Percentiles rank a stretch among this genome's conserved stretches.
These are phyloP conservation scores for Aporophyla lueneburgensis DNA, from an alignment of 2,888 invertebrate species.

Conservation along the genomic window DNA sequence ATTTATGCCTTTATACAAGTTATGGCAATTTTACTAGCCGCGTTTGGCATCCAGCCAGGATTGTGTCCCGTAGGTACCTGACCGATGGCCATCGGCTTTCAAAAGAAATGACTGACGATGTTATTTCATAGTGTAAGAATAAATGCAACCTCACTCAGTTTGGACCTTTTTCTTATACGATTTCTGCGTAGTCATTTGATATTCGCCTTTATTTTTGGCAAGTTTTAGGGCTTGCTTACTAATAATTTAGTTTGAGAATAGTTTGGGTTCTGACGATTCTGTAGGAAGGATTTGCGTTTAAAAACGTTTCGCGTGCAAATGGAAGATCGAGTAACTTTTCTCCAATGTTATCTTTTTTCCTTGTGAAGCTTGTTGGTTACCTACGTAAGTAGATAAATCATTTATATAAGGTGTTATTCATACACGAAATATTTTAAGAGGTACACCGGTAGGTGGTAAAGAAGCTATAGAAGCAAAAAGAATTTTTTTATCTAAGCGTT, in stretches of 20 bases:
- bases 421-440: no score
- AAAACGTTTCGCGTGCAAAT: neutral
- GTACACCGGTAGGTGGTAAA: no score
- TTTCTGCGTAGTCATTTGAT: slow-evolving; percentile 47
- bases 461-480: no score
- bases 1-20: slow-evolving; percentile 26
- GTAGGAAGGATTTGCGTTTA: neutral
- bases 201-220: slow-evolving; percentile 14
- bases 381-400: neutral
- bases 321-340: no score
- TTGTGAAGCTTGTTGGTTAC: neutral
- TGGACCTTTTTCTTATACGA: slow-evolving; percentile 36
- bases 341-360: neutral
- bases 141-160: slow-evolving; percentile 70
- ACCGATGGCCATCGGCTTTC: slow-evolving; percentile 62
- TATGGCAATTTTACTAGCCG: slow-evolving; percentile 44
- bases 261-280: slow-evolving; percentile 3
- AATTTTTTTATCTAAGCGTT: no score
- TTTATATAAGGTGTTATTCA: no score
- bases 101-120: slow-evolving; percentile 74
- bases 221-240: slow-evolving; percentile 22
- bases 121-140: slow-evolving; percentile 68
- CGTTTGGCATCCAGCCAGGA: slow-evolving; percentile 52
- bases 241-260: neutral
- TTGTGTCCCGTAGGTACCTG: slow-evolving; percentile 40